These are phyloP conservation scores for Eupithecia vulgata DNA, from an alignment of 2,888 invertebrate genomes.

Conservation along the genomic window DNA sequence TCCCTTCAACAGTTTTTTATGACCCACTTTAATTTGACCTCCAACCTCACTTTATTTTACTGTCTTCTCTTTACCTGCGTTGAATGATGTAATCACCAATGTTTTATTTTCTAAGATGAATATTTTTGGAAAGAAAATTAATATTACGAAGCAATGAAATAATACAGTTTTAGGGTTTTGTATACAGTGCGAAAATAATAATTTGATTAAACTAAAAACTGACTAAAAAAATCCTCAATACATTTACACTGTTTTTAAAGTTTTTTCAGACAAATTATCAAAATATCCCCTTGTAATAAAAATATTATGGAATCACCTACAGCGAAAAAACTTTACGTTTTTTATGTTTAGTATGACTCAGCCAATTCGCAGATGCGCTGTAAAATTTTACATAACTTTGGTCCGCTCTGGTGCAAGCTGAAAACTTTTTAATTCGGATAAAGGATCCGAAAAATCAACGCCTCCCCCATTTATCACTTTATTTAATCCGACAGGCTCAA, in stretches of 20 bases:
- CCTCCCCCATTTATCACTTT: constrained; percentile 10
- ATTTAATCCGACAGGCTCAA: constrained; percentile 29
- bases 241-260: too few species aligned
- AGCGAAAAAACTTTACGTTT: too few species aligned
- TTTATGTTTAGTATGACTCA: too few species aligned
- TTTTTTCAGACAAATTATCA: too few species aligned
- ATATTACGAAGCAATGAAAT: background rate
- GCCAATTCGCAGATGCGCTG: background rate
- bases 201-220: too few species aligned
- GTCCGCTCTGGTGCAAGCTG: background rate
- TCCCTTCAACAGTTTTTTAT: constrained; percentile 42
- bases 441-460: constrained; percentile 5
- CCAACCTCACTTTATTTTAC: constrained; percentile 44
- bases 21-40: constrained; percentile 44
- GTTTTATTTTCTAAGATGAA: constrained; percentile 22
- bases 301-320: too few species aligned
- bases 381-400: background rate
- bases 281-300: too few species aligned
- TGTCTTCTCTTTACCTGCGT: constrained; percentile 44
- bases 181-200: background rate
- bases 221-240: too few species aligned
- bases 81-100: constrained; percentile 42
- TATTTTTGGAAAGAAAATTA: background rate
- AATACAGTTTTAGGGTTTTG: background rate
- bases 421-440: background rate